phyloP scores from a whole-genome alignment of 2,888 invertebrate species.

The Drosophila ezoana region DNA sequence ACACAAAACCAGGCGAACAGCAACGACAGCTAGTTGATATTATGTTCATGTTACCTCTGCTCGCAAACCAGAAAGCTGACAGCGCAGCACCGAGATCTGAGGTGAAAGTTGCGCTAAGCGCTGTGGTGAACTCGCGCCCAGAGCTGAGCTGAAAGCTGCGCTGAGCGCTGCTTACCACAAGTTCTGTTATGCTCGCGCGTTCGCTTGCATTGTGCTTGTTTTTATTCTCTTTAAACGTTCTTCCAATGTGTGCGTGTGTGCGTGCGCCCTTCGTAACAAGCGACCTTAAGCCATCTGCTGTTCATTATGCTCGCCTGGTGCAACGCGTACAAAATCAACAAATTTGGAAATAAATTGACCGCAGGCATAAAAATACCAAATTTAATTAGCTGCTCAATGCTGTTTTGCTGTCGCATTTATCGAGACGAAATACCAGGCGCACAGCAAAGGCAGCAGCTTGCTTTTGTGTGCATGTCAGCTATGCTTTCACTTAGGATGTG shows the following conservation, averaged over 20 bases:
- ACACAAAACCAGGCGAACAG: neutral
- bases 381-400: neutral
- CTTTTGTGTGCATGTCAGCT: neutral
- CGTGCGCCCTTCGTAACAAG: neutral
- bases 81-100: neutral
- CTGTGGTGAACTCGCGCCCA: neutral
- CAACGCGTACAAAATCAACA: neutral
- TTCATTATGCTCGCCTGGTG: constrained; percentile 2
- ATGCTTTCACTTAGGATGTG: neutral
- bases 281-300: neutral
- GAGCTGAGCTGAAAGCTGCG: neutral
- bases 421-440: neutral
- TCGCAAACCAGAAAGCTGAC: neutral
- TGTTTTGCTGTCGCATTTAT: constrained; percentile 2
- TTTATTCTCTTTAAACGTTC: neutral
- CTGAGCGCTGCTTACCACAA: neutral
- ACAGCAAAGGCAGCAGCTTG: neutral
- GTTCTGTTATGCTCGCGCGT: neutral
- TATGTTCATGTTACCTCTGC: neutral
- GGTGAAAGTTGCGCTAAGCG: neutral
- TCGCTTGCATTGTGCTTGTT: neutral
- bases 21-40: neutral
- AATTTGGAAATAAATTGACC: constrained; percentile 3
- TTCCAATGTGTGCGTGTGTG: too few species aligned
- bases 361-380: neutral